Base-by-base conservation (phyloP, 1,140 invertebrate species). In the Brachionus paranguensis region DNA sequence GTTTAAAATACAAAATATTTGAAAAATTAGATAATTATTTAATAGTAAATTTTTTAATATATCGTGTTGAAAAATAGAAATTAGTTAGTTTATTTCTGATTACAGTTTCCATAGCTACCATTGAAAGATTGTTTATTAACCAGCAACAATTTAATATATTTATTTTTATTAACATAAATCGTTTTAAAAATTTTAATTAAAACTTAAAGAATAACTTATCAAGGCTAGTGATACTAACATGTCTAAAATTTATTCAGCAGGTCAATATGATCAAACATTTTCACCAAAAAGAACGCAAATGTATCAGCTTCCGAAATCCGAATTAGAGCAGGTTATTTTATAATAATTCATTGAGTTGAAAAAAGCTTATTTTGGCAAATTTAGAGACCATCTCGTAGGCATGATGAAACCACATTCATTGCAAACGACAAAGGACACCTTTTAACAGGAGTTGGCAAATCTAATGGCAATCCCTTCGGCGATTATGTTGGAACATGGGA, bases 401-500 rank as follows among this genome's bases (percentile, higher is more conserved):
- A 85, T 55, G 87, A 87, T 1, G 87, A 87, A 74, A 88, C 88
- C 33, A 85, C 86, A 53, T 86, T 89, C 60, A 86, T 87, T 45
- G 86, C 88, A 7, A 87, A 85, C 85, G 86, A 88, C 68, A 85
- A 86, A 47, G 89, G 89, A 24, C 88, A 89, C 84, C 84, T 89
- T 10, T 70, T 87, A 14, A 81, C 86, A 41, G 87, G 86, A 53
- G 86, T 89, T 6, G 86, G 86, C 55, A 86, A 87, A 83, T 86
- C 86, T 27, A 85, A 87, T 50, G 83, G 86, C 27, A 88, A 88
- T 47, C 88, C 89, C 74, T 89, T 88, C 88, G 88, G 88, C 14
- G 86, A 86, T 29, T 89, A 87, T 86, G 87, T 89, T 29, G 88
- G 88, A 27, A 89, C 89, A 27, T 89, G 88, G 88, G 89, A 89